Conservation (phyloP, 2,113 vertebrate species). For the Corythornis vintsioides region DNA sequence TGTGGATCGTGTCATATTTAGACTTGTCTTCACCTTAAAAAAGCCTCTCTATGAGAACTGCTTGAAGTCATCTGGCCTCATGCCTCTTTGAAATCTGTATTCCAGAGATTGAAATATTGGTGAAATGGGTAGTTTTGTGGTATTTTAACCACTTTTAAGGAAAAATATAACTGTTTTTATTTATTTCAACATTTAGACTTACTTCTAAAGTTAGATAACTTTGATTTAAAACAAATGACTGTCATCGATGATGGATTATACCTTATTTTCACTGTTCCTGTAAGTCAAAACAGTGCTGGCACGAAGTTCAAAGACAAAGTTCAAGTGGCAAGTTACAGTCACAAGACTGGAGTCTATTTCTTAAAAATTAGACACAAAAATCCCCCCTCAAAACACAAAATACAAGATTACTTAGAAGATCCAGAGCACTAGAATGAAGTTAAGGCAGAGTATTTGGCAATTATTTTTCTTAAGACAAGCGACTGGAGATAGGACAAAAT, state of each 20-base stretch:
- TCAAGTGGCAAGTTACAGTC: neutral
- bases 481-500: neutral
- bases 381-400: neutral
- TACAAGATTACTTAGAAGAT: neutral
- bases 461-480: neutral
- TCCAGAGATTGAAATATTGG: neutral
- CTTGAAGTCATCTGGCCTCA: neutral
- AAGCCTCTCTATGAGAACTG: neutral
- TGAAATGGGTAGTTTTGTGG: neutral
- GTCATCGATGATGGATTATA: slow-evolving; percentile 27
- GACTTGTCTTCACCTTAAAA: neutral
- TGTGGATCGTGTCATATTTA: neutral
- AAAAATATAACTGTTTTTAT: neutral
- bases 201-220: slow-evolving; percentile 4
- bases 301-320: slow-evolving; percentile 16
- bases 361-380: neutral
- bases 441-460: neutral
- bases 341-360: neutral
- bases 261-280: slow-evolving; percentile 8
- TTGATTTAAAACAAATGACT: slow-evolving; percentile 36
- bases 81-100: neutral
- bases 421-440: neutral
- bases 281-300: neutral
- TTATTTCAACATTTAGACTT: slow-evolving; percentile 1
- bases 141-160: neutral